A percentile compares a stretch with the other conserved stretches of the same genome.
These are phyloP conservation scores for Paedocypris sp. DNA, from an alignment of 2,113 vertebrate species.

Conservation along the genomic window DNA sequence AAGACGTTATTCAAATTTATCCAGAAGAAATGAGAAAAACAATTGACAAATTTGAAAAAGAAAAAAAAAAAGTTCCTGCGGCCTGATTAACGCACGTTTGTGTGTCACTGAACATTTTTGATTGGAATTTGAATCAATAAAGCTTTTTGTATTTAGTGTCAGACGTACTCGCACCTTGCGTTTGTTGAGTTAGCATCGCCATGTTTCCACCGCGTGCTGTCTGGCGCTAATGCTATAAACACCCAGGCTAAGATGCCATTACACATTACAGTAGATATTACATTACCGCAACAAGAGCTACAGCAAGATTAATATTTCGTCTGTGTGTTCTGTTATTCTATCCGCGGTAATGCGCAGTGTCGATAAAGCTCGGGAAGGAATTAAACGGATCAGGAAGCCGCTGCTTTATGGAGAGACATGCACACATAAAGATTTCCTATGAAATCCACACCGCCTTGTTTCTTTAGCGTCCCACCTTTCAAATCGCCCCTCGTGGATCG, in stretches of 20 bases:
- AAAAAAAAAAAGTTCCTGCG: too few relatives aligned
- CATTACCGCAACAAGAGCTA: conserved; percentile 11
- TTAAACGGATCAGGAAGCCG: conserved; percentile 48
- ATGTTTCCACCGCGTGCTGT: too few relatives aligned
- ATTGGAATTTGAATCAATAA: too few relatives aligned
- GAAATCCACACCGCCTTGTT: conserved; percentile 37
- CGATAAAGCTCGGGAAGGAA: conserved; percentile 37
- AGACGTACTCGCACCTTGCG: too few relatives aligned
- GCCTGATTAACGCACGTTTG: too few relatives aligned
- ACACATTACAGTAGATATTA: conserved; percentile 9
- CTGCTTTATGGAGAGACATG: conserved; percentile 45
- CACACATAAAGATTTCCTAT: conserved; percentile 51
- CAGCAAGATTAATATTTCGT: conserved; percentile 4
- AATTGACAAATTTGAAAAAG: too few relatives aligned
- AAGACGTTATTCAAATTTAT: too few relatives aligned
- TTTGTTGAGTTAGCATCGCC: too few relatives aligned
- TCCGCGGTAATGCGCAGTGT: conserved; percentile 36
- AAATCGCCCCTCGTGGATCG: conserved; percentile 45
- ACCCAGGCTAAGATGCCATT: background rate
- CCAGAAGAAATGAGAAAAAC: too few relatives aligned
- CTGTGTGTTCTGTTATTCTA: conserved; percentile 30
- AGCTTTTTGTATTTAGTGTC: too few relatives aligned
- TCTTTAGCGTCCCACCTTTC: conserved; percentile 29
- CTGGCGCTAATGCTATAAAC: too few relatives aligned
- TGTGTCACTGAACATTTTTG: too few relatives aligned